Evolutionary conservation across 2,797 vertebrate species (phyloP).

Genomic region (Peromyscus eremicus): DNA sequence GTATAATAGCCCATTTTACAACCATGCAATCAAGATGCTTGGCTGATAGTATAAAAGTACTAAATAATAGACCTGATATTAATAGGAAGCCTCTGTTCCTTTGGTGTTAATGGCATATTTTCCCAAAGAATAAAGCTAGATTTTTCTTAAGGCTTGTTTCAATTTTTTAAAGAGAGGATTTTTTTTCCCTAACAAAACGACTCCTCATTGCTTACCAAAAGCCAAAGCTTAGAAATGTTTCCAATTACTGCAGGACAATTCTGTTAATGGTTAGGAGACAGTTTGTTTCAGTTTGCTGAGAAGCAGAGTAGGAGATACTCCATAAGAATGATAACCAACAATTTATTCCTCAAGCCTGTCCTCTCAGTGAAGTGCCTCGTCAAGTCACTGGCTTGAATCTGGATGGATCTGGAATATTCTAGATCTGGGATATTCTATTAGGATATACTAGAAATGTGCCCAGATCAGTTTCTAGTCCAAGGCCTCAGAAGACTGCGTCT

Average conservation of each 20-base stretch:
- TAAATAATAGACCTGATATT: slow-evolving; percentile 2
- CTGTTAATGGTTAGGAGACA: neutral
- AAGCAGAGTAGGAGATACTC: neutral
- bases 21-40: neutral
- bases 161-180: neutral
- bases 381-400: neutral
- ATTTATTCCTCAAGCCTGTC: neutral
- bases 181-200: neutral
- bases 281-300: neutral
- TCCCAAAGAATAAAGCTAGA: slow-evolving; percentile 16
- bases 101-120: neutral
- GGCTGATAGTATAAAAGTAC: neutral
- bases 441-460: neutral
- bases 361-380: neutral
- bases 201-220: neutral
- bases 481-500: neutral
- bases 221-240: slow-evolving; percentile 3
- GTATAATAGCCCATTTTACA: neutral
- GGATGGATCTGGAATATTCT: neutral
- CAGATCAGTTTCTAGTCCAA: neutral
- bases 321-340: neutral
- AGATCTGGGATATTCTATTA: neutral
- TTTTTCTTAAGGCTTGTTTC: neutral
- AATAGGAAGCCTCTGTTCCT: neutral
- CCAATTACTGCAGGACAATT: neutral